Evolutionary conservation across 1,140 invertebrate species (phyloP), one percentile per base, ranked within the genome.

Genomic region (Macrosteles quadrilineatus): DNA sequence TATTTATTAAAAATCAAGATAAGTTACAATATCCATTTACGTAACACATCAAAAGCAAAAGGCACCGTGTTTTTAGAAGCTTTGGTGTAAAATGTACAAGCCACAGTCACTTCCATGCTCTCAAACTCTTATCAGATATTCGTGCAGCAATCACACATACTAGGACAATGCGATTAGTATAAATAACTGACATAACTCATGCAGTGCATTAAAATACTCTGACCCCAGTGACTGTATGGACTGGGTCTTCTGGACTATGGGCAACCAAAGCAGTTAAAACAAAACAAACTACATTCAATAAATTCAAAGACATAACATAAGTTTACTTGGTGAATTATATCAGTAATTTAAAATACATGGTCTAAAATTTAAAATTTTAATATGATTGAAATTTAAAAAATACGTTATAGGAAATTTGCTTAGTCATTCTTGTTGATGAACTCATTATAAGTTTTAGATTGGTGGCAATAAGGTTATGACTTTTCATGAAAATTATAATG

Each of bases 1-100:
- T 59, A 25, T 59, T 2, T 30, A 2, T 27, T 59, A 29, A 9
- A 59, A 59, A 59, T 29, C 25, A 59, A 59, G 27, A 30, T 59
- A 21, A 53, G 47, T 53, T 53, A 50, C n/a, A 50, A 50, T 50
- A 50, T 50, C n/a, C 4, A 17, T 4, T 50, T 50, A 50, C 25
- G 12, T 27, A 59, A 59, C 55, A 59, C 55, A 59, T 59, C 55
- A 59, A 59, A 59, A 59, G 55, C 55, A 66, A 66, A 66, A 66
- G 63, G 63, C 63, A 66, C 63, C 63, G 63, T 66, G 63, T 43
- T 66, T 66, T 66, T 66, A 66, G 31, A 66, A 66, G 63, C 63
- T 66, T 66, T 66, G 25, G 40, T 66, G 32, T 43, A 27, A 59
- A 59, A 59, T 59, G 55, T 27, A 59, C 55, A 59, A 59, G 23